These are phyloP conservation scores for Seira sanloemensis DNA, from an alignment of 2,888 invertebrate genomes.

Conservation along the genomic window DNA sequence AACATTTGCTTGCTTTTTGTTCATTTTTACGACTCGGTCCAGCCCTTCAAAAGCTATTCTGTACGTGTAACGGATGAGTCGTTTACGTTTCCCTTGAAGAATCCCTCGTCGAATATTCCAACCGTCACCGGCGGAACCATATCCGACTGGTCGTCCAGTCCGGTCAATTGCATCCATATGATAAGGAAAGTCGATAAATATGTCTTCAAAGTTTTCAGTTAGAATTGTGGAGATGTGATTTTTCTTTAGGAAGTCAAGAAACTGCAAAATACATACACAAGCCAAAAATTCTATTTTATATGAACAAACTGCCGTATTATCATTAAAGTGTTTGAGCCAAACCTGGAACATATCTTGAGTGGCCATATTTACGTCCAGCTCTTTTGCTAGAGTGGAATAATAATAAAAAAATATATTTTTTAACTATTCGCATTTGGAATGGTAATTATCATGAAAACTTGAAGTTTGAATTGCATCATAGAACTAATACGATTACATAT, in stretches of 20 bases:
- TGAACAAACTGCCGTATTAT: neutral
- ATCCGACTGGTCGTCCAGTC: constrained; percentile 24
- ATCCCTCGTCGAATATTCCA: constrained; percentile 39
- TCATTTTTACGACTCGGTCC: neutral
- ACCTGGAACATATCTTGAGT: constrained; percentile 15
- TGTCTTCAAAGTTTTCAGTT: constrained; percentile 22
- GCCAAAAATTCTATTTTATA: neutral
- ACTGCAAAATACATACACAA: constrained; percentile 24
- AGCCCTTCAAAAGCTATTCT: neutral
- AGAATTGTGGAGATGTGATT: neutral
- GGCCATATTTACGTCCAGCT: neutral
- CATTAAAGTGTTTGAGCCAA: neutral
- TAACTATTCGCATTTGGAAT: neutral
- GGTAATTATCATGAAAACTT: neutral
- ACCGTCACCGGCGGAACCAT: neutral
- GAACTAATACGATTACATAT: neutral
- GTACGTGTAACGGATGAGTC: constrained; percentile 24
- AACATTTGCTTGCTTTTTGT: constrained; percentile 6
- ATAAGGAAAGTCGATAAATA: neutral
- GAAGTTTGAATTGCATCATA: neutral
- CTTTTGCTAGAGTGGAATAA: constrained; percentile 7
- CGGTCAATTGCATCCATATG: neutral
- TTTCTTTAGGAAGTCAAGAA: constrained; percentile 18
- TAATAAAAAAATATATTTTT: neutral
- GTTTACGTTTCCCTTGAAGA: constrained; percentile 21